A percentile compares a stretch with the other conserved stretches of the same genome.
These are phyloP conservation scores for Sceloporus tristichus DNA, from an alignment of 2,113 vertebrate species.

Conservation along the genomic window DNA sequence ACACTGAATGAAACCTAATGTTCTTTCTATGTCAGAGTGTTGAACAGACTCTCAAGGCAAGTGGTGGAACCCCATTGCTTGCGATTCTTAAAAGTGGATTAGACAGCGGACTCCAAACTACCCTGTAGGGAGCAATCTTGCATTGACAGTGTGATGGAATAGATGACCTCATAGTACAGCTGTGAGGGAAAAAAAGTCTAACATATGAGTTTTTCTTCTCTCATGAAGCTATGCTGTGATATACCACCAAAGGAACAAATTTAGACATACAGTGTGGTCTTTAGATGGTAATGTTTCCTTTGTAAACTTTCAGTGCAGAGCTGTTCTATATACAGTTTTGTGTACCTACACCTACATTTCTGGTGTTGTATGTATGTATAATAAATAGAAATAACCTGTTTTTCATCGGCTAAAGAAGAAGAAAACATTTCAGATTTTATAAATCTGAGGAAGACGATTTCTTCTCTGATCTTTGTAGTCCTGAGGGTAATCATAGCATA, in stretches of 20 bases:
- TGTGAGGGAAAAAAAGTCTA: slow-evolving; percentile 20
- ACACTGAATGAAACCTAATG: slow-evolving; percentile 23
- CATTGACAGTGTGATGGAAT: slow-evolving; percentile 49
- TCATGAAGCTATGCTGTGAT: slow-evolving; percentile 39
- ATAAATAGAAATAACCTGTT: slow-evolving; percentile 17
- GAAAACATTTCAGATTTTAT: slow-evolving; percentile 13
- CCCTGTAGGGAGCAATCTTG: slow-evolving; percentile 45
- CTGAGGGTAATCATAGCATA: slow-evolving; percentile 16
- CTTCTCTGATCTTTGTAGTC: slow-evolving; percentile 28
- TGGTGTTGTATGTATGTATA: neutral
- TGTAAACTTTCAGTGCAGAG: slow-evolving; percentile 7
- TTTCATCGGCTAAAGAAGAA: neutral
- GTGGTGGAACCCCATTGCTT: slow-evolving; percentile 22
- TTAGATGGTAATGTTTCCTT: slow-evolving; percentile 12
- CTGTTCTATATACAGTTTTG: slow-evolving; percentile 10
- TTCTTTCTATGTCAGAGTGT: slow-evolving; percentile 26
- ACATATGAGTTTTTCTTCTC: slow-evolving; percentile 34
- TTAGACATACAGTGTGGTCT: slow-evolving; percentile 4
- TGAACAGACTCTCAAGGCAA: slow-evolving; percentile 26
- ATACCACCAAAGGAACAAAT: slow-evolving; percentile 28
- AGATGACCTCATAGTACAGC: slow-evolving; percentile 48
- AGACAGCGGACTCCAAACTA: slow-evolving; percentile 43
- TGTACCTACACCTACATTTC: neutral
- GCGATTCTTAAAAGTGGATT: slow-evolving; percentile 39
- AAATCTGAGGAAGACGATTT: slow-evolving; percentile 20